Conservation (phyloP, 2,797 vertebrate species). For the Furcifer pardalis region DNA sequence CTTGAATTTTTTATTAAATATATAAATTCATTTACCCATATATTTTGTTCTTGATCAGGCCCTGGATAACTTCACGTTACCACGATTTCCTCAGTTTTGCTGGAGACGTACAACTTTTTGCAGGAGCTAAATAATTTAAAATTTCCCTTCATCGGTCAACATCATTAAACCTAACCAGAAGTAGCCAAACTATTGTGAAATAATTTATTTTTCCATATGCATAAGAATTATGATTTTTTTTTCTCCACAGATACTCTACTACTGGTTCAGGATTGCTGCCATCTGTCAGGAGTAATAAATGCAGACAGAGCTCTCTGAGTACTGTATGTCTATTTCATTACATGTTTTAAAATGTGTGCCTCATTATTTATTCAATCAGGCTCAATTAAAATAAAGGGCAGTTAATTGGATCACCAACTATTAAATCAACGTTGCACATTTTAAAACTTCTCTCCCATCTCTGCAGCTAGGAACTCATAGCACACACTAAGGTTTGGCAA, state of each 20-base stretch:
- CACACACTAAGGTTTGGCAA: not conserved
- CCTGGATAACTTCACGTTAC: conserved; percentile 26
- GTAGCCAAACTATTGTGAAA: not conserved
- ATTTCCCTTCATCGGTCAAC: too few species aligned
- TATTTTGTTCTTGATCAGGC: conserved; percentile 31
- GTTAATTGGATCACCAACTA: not conserved
- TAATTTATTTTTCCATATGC: not conserved
- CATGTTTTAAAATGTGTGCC: not conserved
- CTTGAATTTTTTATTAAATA: not conserved
- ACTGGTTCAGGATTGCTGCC: not conserved
- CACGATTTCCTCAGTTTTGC: not conserved
- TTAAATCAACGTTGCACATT: not conserved
- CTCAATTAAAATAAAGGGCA: not conserved
- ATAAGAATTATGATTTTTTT: not conserved
- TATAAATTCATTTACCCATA: conserved; percentile 28
- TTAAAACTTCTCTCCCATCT: not conserved
- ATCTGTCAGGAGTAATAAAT: not conserved
- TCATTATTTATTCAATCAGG: not conserved
- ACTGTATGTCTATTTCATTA: not conserved
- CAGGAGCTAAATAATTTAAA: too few species aligned
- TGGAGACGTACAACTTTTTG: not conserved
- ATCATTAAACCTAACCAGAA: not conserved
- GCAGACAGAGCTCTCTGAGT: not conserved
- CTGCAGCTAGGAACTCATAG: not conserved
- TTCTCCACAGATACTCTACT: not conserved